A percentile compares a stretch with the other conserved stretches of the same genome.
phyloP scores from a whole-genome alignment of 1,140 invertebrate genomes.

The Pseudomyrmex flavicornis region DNA sequence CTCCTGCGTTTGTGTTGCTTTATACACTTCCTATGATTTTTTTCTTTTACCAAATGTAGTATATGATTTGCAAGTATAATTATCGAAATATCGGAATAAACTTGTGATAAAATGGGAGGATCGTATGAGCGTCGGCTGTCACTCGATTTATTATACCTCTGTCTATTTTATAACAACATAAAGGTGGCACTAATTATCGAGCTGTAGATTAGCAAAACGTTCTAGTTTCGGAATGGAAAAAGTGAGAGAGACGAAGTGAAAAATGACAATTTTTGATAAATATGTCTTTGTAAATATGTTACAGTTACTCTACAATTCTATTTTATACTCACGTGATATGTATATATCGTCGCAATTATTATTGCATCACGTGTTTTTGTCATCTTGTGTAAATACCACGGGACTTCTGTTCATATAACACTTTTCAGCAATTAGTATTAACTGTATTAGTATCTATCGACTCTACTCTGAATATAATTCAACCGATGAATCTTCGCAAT shows the following conservation, averaged over 20 bases:
- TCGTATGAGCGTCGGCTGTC: slow-evolving; percentile 37
- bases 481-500: too few relatives aligned
- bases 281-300: slow-evolving; percentile 15
- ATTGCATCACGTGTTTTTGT: background rate
- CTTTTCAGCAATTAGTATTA: background rate
- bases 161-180: background rate
- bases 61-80: background rate
- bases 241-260: background rate
- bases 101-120: background rate
- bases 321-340: slow-evolving; percentile 13
- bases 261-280: slow-evolving; percentile 35
- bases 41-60: too few relatives aligned
- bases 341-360: background rate
- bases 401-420: slow-evolving; percentile 1
- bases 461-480: background rate
- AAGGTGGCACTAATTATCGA: background rate
- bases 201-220: background rate
- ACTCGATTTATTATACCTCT: slow-evolving; percentile 14
- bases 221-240: slow-evolving; percentile 28
- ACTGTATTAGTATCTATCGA: background rate
- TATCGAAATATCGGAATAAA: background rate
- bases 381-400: background rate
- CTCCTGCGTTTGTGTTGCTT: background rate
- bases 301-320: background rate
- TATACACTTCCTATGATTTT: slow-evolving; percentile 6